phyloP scores from a whole-genome alignment of 2,113 vertebrate species.

The Ia io region DNA sequence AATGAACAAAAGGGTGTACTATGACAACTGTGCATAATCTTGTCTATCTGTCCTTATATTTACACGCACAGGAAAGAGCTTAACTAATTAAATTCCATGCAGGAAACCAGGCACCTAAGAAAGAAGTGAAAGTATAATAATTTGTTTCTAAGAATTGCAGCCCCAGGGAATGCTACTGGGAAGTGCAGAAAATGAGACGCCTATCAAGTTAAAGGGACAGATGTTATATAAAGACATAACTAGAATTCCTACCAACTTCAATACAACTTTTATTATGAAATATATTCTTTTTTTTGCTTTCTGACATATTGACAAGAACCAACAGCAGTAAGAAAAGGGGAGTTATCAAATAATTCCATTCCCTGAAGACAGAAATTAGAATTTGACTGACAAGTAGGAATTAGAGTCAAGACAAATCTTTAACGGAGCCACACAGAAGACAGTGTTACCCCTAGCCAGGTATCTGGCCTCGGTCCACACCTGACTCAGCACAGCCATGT shows the following conservation, averaged over 20 bases:
- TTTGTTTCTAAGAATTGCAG: constrained; percentile 13
- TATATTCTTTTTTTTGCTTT: constrained; percentile 26
- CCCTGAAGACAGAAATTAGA: constrained; percentile 38
- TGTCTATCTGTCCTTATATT: constrained; percentile 1
- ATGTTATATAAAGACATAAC: constrained; percentile 7
- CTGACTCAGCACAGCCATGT: neutral
- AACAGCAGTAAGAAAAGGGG: neutral
- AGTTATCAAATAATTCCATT: constrained; percentile 55
- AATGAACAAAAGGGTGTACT: neutral
- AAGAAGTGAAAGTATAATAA: constrained; percentile 43
- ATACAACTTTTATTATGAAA: constrained; percentile 5
- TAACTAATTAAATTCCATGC: constrained; percentile 25
- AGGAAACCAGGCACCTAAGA: constrained; percentile 46
- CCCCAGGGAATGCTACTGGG: neutral
- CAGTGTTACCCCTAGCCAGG: neutral
- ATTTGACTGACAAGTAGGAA: constrained; percentile 53
- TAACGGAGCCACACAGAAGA: neutral
- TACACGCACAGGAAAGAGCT: neutral
- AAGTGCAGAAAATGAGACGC: constrained; percentile 33
- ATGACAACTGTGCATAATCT: neutral
- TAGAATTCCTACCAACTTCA: neutral
- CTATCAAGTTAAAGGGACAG: constrained; percentile 26
- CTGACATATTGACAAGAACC: constrained; percentile 47
- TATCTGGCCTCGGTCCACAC: neutral
- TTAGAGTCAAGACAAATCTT: constrained; percentile 8